Evolutionary conservation across 2,888 invertebrate genomes (phyloP), one percentile per base, ranked within the genome.

Genomic region (Phyllotreta cruciferae): DNA sequence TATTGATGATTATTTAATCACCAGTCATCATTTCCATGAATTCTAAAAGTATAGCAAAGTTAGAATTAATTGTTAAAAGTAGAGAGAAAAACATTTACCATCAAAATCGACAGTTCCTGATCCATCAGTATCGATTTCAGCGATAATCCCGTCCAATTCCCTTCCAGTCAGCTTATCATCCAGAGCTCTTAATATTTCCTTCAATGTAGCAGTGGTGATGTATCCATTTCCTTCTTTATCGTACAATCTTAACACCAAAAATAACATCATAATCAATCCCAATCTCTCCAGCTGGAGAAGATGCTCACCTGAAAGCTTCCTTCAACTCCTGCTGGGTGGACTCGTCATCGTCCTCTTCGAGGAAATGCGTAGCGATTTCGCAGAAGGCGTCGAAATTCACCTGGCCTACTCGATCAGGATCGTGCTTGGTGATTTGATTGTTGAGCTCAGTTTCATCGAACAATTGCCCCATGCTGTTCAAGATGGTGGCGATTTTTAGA

Each of bases 91-190:
- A 4, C 24, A 24, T 24, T 24, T 24, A 24, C 96, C 98, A 85
- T 98, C 98, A 82, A 98, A 98, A 83, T 98, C 98, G 71, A 98
- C 98, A 70, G 98, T 98, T 78, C 98, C 98, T 70, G 96, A 96
- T 60, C 97, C 97, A 82, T 98, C 98, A 66, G 96, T 96, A 83
- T 98, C 98, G 76, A 98, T 97, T 85, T 98, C 97, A 75, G 93
- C 91, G 80, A 98, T 98, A 85, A 98, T 98, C 72, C 96, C 96
- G 80, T 98, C 97, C 72, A 98, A 87, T 80, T 97, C 96, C 55
- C 94, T 88, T 77, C 90, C 92, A 70, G 91, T 94, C 39, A 98
- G 86, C 80, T 97, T 96, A 81, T 98, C 98, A 75, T 97, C 98
- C 44, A 93, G 85, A 24, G 94, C 96, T 57, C 90, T 91, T 70